Evolutionary conservation across 2,888 invertebrate species (phyloP).

Genomic region (Eupithecia centaureata): DNA sequence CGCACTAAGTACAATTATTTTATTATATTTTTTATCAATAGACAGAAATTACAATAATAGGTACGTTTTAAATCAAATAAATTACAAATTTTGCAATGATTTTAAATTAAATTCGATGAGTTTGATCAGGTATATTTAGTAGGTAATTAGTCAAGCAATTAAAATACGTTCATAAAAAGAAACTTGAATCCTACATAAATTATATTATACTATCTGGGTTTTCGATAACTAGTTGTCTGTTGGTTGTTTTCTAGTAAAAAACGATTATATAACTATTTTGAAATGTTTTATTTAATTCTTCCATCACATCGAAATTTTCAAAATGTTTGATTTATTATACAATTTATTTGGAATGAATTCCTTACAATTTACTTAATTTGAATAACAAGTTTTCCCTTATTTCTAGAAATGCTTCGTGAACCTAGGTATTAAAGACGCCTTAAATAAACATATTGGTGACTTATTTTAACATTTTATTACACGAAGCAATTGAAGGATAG

Average conservation of each 20-base stretch:
- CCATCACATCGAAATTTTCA: constrained; percentile 9
- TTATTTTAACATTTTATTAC: constrained; percentile 1
- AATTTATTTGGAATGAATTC: constrained; percentile 34
- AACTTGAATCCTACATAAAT: not conserved
- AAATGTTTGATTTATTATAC: constrained; percentile 3
- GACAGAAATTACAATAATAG: too few relatives aligned
- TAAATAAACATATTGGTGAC: constrained; percentile 1
- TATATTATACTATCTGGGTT: not conserved
- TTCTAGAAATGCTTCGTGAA: constrained; percentile 27
- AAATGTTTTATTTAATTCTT: constrained; percentile 11
- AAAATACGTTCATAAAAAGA: not conserved
- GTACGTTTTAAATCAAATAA: too few relatives aligned
- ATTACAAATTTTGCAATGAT: too few relatives aligned
- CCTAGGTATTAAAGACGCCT: constrained; percentile 13
- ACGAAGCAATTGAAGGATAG: not conserved
- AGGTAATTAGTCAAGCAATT: not conserved
- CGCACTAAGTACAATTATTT: too few relatives aligned
- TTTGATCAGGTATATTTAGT: too few relatives aligned
- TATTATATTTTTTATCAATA: too few relatives aligned
- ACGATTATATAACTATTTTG: not conserved
- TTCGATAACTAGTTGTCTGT: not conserved
- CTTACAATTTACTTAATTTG: constrained; percentile 18
- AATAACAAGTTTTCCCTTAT: constrained; percentile 22
- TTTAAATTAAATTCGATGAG: too few relatives aligned
- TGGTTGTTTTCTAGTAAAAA: not conserved